phyloP scores from a whole-genome alignment of 2,797 vertebrate species.

The Gila robusta region DNA sequence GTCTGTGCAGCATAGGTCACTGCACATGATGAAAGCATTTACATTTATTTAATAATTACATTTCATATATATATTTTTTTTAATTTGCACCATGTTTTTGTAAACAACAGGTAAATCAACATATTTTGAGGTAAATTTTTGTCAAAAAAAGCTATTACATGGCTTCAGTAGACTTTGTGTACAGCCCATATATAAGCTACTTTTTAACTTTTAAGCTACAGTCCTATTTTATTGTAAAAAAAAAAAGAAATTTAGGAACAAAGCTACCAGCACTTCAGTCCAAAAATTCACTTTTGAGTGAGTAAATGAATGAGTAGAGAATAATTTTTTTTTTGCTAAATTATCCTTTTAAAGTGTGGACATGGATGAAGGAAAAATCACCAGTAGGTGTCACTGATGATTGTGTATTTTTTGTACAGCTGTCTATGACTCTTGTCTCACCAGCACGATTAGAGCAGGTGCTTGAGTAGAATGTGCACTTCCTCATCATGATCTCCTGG shows the following conservation, averaged over 20 bases:
- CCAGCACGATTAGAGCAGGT: conserved; percentile 80
- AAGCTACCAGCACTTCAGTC: background rate
- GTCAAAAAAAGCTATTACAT: background rate
- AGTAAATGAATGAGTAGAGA: background rate
- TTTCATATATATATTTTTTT: background rate
- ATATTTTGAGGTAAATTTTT: background rate
- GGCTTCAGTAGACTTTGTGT: background rate
- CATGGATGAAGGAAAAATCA: background rate
- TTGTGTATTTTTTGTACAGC: background rate
- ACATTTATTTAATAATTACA: background rate
- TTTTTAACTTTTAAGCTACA: background rate
- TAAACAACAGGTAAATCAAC: background rate
- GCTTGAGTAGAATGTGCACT: conserved; percentile 86
- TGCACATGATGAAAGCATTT: background rate
- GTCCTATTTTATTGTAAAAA: background rate
- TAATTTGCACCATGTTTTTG: background rate
- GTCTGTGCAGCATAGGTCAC: background rate
- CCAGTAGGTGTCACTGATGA: conserved; percentile 49
- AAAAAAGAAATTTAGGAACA: background rate
- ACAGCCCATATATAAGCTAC: background rate
- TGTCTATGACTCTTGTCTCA: conserved; percentile 58
- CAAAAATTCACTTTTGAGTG: background rate
- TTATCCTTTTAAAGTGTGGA: background rate
- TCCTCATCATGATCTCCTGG: conserved; percentile 93
- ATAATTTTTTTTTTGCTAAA: no score